Percentiles rank a stretch among this genome's conserved stretches.
These are phyloP conservation scores for Apaloderma vittatum DNA, from an alignment of 2,113 vertebrate species.

Conservation along the genomic window DNA sequence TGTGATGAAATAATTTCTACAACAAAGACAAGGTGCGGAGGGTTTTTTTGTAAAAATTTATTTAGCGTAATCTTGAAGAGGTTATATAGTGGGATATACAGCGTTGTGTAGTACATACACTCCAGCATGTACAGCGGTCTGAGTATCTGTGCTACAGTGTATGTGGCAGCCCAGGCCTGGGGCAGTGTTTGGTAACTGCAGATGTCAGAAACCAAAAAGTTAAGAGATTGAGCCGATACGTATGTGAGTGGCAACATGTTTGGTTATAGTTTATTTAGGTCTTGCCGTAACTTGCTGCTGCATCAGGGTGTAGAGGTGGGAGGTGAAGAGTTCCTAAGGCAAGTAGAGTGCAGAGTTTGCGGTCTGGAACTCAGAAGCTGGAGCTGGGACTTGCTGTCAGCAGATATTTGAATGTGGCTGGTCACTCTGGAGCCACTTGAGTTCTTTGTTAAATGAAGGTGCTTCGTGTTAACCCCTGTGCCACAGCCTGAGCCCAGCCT, in stretches of 20 bases:
- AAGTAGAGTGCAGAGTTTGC: neutral
- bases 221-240: fast-evolving
- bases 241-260: neutral
- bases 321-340: neutral
- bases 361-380: neutral
- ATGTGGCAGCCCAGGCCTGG: constrained; percentile 54
- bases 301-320: neutral
- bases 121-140: neutral
- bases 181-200: neutral
- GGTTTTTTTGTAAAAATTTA: constrained; percentile 63
- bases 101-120: neutral
- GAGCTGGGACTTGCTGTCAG: neutral
- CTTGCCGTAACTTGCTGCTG: neutral
- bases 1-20: neutral
- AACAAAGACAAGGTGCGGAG: neutral
- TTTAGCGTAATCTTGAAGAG: constrained; percentile 71
- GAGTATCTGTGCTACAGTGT: neutral
- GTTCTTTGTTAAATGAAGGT: neutral
- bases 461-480: neutral
- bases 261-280: neutral
- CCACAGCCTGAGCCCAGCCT: neutral
- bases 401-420: fast-evolving
- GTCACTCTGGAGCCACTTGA: neutral
- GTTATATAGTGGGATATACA: neutral
- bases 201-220: fast-evolving